Percentiles rank a stretch among this genome's conserved stretches.
phyloP scores from a whole-genome alignment of 2,113 vertebrate species.

The Vimba vimba region DNA sequence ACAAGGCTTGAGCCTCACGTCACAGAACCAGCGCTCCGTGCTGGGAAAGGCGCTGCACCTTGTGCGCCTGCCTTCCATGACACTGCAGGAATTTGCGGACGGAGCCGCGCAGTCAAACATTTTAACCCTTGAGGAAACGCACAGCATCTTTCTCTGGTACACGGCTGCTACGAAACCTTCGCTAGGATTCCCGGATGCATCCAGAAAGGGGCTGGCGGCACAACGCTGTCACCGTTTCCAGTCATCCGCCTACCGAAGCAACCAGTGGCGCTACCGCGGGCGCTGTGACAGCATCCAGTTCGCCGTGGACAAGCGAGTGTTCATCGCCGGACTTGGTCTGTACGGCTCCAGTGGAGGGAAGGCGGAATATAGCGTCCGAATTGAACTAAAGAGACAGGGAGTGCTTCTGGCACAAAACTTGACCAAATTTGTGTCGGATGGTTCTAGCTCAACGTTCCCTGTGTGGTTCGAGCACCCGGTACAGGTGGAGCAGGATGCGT shows the following conservation, averaged over 20 bases:
- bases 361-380: constrained; percentile 89
- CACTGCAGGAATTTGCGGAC: constrained; percentile 92
- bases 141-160: constrained; percentile 95
- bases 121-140: constrained; percentile 95
- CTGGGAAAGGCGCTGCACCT: constrained; percentile 89
- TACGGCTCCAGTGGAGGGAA: constrained; percentile 94
- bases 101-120: constrained; percentile 92
- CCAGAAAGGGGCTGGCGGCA: constrained; percentile 84
- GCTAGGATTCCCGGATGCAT: constrained; percentile 84
- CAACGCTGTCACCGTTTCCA: constrained; percentile 94
- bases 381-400: constrained; percentile 93
- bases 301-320: constrained; percentile 91
- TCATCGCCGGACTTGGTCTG: constrained; percentile 90
- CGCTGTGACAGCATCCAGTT: constrained; percentile 99
- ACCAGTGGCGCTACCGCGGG: constrained; percentile 97
- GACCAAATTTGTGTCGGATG: constrained; percentile 90
- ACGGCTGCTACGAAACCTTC: constrained; percentile 90
- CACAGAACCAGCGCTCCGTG: constrained; percentile 83
- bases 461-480: constrained; percentile 97
- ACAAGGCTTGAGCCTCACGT: constrained; percentile 77
- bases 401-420: constrained; percentile 85
- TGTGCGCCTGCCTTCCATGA: constrained; percentile 92
- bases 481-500: constrained; percentile 93
- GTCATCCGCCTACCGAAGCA: constrained; percentile 93
- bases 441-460: constrained; percentile 89